Base-by-base conservation (phyloP, 2,113 vertebrate species). In the Ophthalmolycus amberensis region DNA sequence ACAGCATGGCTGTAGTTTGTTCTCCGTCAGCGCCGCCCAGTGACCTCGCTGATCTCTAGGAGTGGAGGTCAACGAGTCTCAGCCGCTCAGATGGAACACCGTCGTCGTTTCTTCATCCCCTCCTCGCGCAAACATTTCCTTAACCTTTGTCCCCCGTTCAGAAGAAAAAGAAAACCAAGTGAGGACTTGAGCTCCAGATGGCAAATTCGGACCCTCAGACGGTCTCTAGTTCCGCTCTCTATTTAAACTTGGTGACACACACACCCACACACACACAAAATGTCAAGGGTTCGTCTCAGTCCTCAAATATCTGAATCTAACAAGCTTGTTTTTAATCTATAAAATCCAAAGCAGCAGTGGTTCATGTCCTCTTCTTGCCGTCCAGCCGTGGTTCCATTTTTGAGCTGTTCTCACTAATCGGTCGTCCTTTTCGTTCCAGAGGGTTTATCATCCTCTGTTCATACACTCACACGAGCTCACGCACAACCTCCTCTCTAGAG, bases 1-100 rank as follows among this genome's bases (percentile, higher is more conserved):
- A 95, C 88, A 95, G 91, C 95, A 95, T 95, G 90, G 83, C 88
- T 89, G 88, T 25, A 3, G 50, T 40, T 40, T 1, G 5, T 5
- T 48, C 6, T 79, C 67, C 68, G 87, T 85, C 70, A 83, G 69
- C 79, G 92, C 84, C 77, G 69, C 85, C 72, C 78, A 81, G 83
- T 75, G 67, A 82, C 90, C 86, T 77, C 82, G 78, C 79, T 70
- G 75, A 67, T 80, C 77, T 85, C 38, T 59, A 77, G 68, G 74
- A 29, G 62, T 56, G 75, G 78, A 77, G 73, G 68, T 52, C 18
- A 69, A 14, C 40, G 69, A 77, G 66, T 79, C 83, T 92, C 86
- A 89, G 74, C 75, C 20, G 16, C 85, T 90, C 59, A 88, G 16
- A 80, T 56, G n/a, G 52, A 46, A 77, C 32, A 73, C 75, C 84